These are phyloP conservation scores for Ceyx margarethae DNA, from an alignment of 2,113 vertebrate species.

Conservation along the genomic window DNA sequence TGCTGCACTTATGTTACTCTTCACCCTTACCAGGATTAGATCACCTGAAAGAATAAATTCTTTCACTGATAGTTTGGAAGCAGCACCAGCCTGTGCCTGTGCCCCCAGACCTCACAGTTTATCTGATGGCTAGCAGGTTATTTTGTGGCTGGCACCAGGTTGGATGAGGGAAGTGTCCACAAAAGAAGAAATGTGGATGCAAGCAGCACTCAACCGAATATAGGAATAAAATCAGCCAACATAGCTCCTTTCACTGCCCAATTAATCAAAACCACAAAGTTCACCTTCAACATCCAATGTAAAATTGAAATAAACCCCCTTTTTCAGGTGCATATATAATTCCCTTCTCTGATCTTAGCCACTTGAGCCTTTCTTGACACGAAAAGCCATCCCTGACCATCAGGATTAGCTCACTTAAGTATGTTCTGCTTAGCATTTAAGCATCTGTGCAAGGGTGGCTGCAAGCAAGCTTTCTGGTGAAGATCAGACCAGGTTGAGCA, in stretches of 20 bases:
- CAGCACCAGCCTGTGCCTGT: not conserved
- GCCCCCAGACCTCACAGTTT: rapidly evolving
- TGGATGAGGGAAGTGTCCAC: not conserved
- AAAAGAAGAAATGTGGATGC: not conserved
- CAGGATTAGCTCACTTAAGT: not conserved
- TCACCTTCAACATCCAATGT: not conserved
- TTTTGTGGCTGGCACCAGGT: not conserved
- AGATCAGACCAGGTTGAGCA: not conserved
- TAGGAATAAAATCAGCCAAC: not conserved
- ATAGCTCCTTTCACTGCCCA: not conserved
- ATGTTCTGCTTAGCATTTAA: not conserved
- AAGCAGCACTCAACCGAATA: not conserved
- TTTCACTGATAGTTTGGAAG: not conserved
- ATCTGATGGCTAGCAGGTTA: not conserved
- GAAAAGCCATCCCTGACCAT: not conserved
- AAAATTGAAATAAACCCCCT: not conserved
- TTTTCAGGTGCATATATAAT: not conserved
- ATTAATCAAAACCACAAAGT: not conserved
- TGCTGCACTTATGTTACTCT: not conserved
- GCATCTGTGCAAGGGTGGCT: not conserved
- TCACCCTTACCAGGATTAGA: not conserved
- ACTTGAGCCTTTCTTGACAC: not conserved
- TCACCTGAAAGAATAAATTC: not conserved
- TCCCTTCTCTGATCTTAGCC: not conserved
- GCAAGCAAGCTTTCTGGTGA: not conserved